Evolutionary conservation across 2,888 invertebrate genomes (phyloP), one percentile per base, ranked within the genome.

Genomic region (Drosophila diplacantha): DNA sequence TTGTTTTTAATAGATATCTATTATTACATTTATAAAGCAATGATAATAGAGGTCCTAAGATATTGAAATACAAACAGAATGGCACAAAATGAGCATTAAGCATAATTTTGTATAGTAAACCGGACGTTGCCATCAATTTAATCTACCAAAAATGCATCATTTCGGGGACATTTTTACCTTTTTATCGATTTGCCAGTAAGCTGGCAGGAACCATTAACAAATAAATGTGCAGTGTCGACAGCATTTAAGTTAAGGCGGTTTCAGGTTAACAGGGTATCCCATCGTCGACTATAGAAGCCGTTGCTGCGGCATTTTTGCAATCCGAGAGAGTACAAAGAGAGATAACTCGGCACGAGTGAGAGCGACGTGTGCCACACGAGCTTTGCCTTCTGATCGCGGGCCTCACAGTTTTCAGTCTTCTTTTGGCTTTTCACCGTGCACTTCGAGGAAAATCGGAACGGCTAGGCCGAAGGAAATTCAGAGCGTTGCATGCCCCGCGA

Each of bases 361-460:
- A 35, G 55, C 29, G 53, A 22, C 55, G 32, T 59, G 60, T 55
- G 64, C 43, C 47, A 59, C 35, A 31, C 75, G 81, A 81, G 77
- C 81, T 78, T 81, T 78, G 77, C 63, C 81, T 46, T 20, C 31
- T 75, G 78, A 81, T 78, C 77, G 80, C 57, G 58, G 51, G 71
- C 69, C 65, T 56, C 59, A 46, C 18, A 59, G 60, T 18, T 73
- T 63, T 74, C 72, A 78, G 77, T 78, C 79, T 67, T 72, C 74
- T 71, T 81, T 78, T 72, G 76, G 71, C 81, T 79, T 76, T 76
- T 70, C 59, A 55, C 54, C 74, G 77, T 79, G 66, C 72, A 81
- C 81, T 78, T 65, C 57, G 60, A 66, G 57, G 57, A 49, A 66
- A 64, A 39, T 53, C 60, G 62, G 63, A 62, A 59, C 58, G 64